Conservation (phyloP, 1,140 invertebrate species). For the Aphaenogaster ashmeadi region DNA sequence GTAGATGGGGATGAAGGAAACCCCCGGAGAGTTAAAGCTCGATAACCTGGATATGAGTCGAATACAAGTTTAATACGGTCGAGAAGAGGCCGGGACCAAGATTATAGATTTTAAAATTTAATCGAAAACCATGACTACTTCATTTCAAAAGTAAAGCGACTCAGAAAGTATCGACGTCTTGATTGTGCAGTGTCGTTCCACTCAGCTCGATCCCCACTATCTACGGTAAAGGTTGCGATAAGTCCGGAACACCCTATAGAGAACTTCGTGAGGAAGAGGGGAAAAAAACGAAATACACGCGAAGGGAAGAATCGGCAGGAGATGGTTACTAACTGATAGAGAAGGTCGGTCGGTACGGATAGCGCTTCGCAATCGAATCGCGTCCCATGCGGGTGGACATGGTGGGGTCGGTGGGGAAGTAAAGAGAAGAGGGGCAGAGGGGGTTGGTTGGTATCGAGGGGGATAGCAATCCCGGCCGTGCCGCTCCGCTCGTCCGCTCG, state of each 20-base stretch:
- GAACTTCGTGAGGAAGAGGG: constrained; percentile 42
- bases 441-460: constrained; percentile 52
- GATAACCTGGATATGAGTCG: not conserved
- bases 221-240: constrained; percentile 36
- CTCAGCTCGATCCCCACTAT: not conserved
- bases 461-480: constrained; percentile 76
- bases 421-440: not conserved
- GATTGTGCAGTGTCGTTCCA: not conserved
- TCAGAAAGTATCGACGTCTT: constrained; percentile 3
- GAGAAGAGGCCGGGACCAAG: not conserved
- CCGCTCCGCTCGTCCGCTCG: constrained; percentile 67
- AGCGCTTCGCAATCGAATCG: constrained; percentile 84
- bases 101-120: constrained; percentile 31
- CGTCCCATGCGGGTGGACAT: constrained; percentile 67
- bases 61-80: not conserved
- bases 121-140: not conserved
- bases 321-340: constrained; percentile 64
- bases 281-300: constrained; percentile 36
- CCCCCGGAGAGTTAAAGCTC: not conserved
- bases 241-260: constrained; percentile 12
- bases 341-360: constrained; percentile 74
- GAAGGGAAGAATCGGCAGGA: not conserved
- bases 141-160: not conserved
- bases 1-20: not conserved
- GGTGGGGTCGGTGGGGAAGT: constrained; percentile 19